A percentile compares a stretch with the other conserved stretches of the same genome.
phyloP scores from a whole-genome alignment of 2,797 vertebrate genomes.

The Sebastiscus albofasciatus region DNA sequence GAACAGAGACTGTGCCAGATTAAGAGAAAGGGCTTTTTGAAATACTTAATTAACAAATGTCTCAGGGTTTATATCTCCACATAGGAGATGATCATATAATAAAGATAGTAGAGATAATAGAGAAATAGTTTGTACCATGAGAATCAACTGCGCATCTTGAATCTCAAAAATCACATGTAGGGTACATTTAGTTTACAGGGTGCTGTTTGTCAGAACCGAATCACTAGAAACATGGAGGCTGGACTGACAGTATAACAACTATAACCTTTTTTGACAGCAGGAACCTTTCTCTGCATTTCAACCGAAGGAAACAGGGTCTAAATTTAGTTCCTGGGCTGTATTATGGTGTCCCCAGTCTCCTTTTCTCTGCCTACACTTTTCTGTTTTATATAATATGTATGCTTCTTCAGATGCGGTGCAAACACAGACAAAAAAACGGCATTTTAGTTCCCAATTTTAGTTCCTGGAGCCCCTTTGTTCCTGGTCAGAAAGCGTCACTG shows the following conservation, averaged over 20 bases:
- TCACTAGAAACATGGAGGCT: not conserved
- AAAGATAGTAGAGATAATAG: not conserved
- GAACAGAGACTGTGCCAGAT: not conserved
- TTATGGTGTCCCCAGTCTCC: not conserved
- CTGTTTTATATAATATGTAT: not conserved
- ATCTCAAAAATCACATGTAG: not conserved
- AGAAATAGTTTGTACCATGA: not conserved
- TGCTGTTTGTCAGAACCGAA: not conserved
- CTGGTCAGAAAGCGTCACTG: not conserved
- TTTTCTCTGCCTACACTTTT: not conserved
- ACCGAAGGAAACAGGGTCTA: not conserved
- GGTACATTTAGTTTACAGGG: not conserved
- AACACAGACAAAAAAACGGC: fast-evolving
- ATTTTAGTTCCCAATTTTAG: not conserved
- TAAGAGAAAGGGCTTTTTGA: not conserved
- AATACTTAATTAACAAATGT: not conserved
- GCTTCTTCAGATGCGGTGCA: not conserved
- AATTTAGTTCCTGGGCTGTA: not conserved
- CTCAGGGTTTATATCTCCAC: not conserved
- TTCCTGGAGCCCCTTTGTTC: not conserved
- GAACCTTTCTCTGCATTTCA: not conserved
- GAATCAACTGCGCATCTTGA: not conserved
- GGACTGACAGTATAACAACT: not conserved
- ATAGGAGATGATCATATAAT: not conserved
- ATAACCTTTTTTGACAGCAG: not conserved